Conservation (phyloP, 2,113 vertebrate genomes). For the Mola mola region DNA sequence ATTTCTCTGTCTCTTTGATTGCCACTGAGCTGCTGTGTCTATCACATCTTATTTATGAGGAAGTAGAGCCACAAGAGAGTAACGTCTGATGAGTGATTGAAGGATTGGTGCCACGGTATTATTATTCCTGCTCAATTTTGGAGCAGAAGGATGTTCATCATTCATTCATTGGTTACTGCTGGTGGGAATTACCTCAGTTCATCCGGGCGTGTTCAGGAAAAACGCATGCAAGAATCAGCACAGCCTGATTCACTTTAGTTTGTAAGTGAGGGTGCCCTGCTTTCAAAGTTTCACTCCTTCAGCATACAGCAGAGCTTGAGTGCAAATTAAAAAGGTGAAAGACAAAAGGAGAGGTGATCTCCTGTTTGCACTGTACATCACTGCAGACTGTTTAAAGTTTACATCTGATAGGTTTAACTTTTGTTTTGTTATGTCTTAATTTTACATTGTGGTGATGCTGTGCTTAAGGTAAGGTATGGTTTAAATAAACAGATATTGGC, state of each 20-base stretch:
- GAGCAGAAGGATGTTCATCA: constrained; percentile 61
- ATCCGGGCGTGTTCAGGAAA: constrained; percentile 28
- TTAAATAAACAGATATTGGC: too few species aligned
- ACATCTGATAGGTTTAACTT: too few species aligned
- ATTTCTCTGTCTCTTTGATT: constrained; percentile 29
- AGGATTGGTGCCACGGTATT: constrained; percentile 64
- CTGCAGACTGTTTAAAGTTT: too few species aligned
- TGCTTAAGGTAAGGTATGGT: too few species aligned
- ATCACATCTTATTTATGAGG: constrained; percentile 17
- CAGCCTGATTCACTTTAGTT: constrained; percentile 24
- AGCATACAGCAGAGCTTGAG: too few species aligned
- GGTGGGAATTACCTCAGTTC: constrained; percentile 25
- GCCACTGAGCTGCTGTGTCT: constrained; percentile 11
- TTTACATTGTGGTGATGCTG: too few species aligned
- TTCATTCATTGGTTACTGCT: constrained; percentile 51
- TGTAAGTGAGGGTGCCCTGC: constrained; percentile 1
- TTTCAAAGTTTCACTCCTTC: neutral
- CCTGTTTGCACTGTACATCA: too few species aligned
- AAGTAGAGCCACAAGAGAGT: constrained; percentile 44
- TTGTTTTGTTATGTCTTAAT: too few species aligned
- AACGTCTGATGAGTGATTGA: constrained; percentile 64
- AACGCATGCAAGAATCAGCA: constrained; percentile 47
- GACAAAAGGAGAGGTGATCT: too few species aligned
- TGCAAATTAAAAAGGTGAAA: too few species aligned
- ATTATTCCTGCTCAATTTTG: constrained; percentile 45